Base-by-base conservation (phyloP, 2,113 vertebrate genomes). In the Thunnus maccoyii region DNA sequence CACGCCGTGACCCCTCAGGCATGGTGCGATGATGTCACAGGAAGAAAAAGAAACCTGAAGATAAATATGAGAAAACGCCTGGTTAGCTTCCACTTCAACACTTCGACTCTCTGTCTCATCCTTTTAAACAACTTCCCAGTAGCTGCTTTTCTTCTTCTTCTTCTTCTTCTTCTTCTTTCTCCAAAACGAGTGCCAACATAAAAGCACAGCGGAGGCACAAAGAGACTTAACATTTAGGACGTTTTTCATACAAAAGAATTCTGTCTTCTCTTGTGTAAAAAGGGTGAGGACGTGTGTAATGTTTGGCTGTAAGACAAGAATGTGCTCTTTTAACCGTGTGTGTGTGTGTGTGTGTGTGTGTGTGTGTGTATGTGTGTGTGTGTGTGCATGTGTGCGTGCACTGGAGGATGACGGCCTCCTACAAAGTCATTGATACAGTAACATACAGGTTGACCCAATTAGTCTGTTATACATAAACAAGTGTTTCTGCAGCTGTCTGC, bases 1-100 rank as follows among this genome's bases (percentile, higher is more conserved):
- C 85, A 8, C 88, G 93, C 72, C 93, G 91, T 72, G 92, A 93
- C 86, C 94, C 92, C 87, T 96, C 95, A 91, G 95, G 95, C 95
- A 96, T 96, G 92, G 54, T 96, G 94, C 52, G 93, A 92, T 84
- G 89, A 86, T 92, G 85, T 94, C 91, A 92, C 92, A 91, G 88
- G 88, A 92, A 93, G 86, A 78, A 93, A 87, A 81, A 86, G 89
- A 91, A 92, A 92, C 86, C 95, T 95, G 86, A 14, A 18, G 36
- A 41, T 41, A 8, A 8, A 41, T 41, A 41, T 9, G 6, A 41
- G 36, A n/a, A 76, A 12, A 18, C 27, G 0, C 3, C 1, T 0
- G 6, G 56, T 86, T 41, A 86, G 77, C 48, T 3, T 67, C 56
- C 6, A 9, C 48, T 17, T 32, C 15, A 41, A 30, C 46, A 5